These are phyloP conservation scores for Myotis vivesi DNA, from an alignment of 2,797 vertebrate genomes.

Conservation along the genomic window DNA sequence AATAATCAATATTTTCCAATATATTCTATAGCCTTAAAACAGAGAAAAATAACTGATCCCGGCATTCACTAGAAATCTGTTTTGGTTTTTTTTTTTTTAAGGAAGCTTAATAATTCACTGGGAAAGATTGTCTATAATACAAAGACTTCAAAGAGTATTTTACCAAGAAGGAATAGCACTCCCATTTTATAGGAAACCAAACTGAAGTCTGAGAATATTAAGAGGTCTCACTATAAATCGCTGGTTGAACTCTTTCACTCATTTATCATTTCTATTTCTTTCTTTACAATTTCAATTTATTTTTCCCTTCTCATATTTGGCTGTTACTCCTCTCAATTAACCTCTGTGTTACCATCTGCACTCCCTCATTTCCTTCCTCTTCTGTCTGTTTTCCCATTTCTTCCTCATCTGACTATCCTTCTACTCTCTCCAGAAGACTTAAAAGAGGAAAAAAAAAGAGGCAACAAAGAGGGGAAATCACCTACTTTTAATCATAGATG, in stretches of 20 bases:
- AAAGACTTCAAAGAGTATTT: background rate
- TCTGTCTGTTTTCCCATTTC: background rate
- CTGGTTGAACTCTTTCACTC: background rate
- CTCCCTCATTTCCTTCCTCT: background rate
- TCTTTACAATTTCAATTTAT: background rate
- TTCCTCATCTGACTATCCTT: background rate
- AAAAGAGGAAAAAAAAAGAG: background rate
- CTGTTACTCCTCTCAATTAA: conserved; percentile 26
- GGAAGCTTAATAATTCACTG: background rate
- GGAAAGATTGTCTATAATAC: background rate
- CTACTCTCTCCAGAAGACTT: background rate
- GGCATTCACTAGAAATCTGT: background rate
- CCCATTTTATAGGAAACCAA: conserved; percentile 15
- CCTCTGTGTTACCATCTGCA: background rate
- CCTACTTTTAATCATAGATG: background rate
- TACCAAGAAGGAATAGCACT: background rate
- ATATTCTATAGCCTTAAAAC: conserved; percentile 29
- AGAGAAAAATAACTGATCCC: conserved; percentile 46
- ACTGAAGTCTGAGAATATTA: conserved; percentile 25
- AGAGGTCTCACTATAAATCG: background rate
- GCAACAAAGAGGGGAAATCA: background rate
- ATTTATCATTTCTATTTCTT: conserved; percentile 4
- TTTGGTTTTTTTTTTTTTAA: background rate
- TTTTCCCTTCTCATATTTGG: background rate
- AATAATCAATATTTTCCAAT: conserved; percentile 72